Conservation (phyloP, 2,797 vertebrate species). For the Cynopterus sphinx region DNA sequence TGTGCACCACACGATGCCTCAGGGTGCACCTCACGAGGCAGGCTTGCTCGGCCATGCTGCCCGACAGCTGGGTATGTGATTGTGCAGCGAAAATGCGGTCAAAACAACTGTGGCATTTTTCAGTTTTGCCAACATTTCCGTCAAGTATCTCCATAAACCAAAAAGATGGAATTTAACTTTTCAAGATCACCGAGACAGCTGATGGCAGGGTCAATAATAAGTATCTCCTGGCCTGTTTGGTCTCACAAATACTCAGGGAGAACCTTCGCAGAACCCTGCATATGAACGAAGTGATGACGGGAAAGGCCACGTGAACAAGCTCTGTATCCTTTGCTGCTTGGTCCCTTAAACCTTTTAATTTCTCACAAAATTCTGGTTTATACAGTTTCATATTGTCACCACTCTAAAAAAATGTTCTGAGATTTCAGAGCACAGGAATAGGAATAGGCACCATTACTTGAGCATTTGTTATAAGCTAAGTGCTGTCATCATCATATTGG, state of each 20-base stretch:
- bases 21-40: rapidly evolving
- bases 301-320: neutral
- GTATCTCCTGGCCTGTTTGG: neutral
- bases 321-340: neutral
- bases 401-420: neutral
- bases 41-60: rapidly evolving
- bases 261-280: rapidly evolving
- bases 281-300: neutral
- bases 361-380: neutral
- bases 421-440: neutral
- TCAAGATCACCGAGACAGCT: neutral
- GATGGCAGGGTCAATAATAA: neutral
- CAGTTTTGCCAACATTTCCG: neutral
- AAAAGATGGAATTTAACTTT: neutral
- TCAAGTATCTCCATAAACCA: neutral
- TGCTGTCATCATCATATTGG: neutral
- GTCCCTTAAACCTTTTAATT: neutral
- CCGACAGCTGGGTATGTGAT: too few relatives aligned
- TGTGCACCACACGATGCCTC: neutral
- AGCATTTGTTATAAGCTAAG: neutral
- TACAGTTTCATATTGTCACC: neutral
- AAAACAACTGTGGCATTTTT: neutral
- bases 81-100: neutral
- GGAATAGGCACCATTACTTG: neutral
- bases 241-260: neutral